Base-by-base conservation (phyloP, 30 jellyfish, hydroid and myxozoan genomes). In the Phacellophora camtschatica region DNA sequence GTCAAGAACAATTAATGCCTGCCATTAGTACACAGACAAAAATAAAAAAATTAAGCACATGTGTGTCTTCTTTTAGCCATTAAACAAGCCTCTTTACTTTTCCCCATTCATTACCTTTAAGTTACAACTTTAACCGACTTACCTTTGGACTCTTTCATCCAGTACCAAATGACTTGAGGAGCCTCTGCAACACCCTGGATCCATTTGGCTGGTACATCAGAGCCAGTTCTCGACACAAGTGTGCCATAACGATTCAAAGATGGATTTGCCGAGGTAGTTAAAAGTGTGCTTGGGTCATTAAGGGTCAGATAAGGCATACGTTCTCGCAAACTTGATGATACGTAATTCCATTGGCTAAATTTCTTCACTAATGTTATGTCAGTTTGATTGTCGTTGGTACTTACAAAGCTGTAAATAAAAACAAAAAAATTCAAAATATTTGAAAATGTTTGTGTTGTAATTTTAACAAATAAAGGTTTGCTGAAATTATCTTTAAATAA, bases 121-220 rank as follows among this genome's bases (percentile, higher is more conserved):
- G 3, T 2, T 27, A 19, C 5, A 59, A 27, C 22, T 5, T 18
- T 36, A 7, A 19, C 19, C 16, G 23, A 12, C 78, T 32, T 37
- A 93, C 99, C 99, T 86, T 93, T 87, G 1, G 99, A 86, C 36
- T 93, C 99, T 56, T 95, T 72, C 77, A 93, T 15, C 99, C 99
- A 93, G 71, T 86, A 93, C 97, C 97, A 93, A n/a, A 93, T 81
- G 50, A 62, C 88, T 31, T 77, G 85, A 20, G 99, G 99, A 32
- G 65, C 74, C 19, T 64, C 87, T 10, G 99, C 96, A 12, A 74
- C 99, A 15, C 88, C 91, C 61, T 66, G 74, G 8, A 93, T 61
- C 99, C 99, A 93, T 42, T 81, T 76, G 1, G 99, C 96, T 1
- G 99, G 99, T 11, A 81, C 43, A 32, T 71, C 89, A 0, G 96